Evolutionary conservation across 2,888 invertebrate species (phyloP).

Genomic region (Apamea monoglypha): DNA sequence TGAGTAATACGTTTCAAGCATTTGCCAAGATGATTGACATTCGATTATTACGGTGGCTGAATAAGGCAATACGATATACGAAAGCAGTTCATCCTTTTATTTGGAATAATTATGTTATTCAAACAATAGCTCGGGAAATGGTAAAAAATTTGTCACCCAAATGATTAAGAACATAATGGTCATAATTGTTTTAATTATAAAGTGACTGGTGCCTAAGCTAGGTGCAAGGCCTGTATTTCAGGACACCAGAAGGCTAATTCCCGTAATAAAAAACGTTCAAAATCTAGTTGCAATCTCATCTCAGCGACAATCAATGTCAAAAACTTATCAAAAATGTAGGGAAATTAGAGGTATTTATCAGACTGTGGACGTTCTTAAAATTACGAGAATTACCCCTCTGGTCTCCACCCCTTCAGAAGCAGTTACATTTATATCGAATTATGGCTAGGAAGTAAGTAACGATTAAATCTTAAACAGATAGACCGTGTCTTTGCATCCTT

Average conservation of each 20-base stretch:
- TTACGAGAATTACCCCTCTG: too few species aligned
- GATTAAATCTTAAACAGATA: not conserved
- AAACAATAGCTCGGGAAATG: constrained; percentile 11
- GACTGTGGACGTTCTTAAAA: too few species aligned
- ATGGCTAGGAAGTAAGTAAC: not conserved
- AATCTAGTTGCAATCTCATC: too few species aligned
- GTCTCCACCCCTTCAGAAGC: not conserved
- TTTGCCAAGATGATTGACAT: constrained; percentile 49
- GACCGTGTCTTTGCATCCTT: not conserved
- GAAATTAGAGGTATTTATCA: too few species aligned
- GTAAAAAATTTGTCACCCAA: not conserved
- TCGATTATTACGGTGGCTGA: constrained; percentile 15
- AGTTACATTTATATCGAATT: not conserved
- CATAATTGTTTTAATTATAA: not conserved
- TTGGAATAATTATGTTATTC: not conserved
- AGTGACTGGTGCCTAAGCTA: not conserved
- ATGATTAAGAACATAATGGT: not conserved
- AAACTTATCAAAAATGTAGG: too few species aligned
- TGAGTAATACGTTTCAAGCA: constrained; percentile 31
- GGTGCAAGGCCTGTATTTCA: not conserved
- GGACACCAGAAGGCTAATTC: not conserved
- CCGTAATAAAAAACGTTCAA: too few species aligned
- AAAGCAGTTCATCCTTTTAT: not conserved
- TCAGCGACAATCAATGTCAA: too few species aligned
- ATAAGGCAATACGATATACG: not conserved